These are phyloP conservation scores for Malurus elegans DNA, from an alignment of 2,113 vertebrate species.

Conservation along the genomic window DNA sequence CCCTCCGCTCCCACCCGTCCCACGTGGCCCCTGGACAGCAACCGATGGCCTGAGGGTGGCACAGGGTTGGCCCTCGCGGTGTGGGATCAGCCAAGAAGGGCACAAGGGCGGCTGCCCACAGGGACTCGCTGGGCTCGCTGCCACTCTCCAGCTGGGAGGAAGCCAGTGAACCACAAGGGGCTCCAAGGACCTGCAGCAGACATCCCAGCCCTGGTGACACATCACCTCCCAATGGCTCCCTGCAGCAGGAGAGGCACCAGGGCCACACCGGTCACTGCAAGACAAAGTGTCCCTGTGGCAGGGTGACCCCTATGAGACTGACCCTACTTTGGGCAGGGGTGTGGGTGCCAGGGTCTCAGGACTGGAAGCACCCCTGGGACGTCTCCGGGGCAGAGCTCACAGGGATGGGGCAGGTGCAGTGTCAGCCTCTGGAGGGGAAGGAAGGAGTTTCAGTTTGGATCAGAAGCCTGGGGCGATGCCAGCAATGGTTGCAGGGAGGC, in stretches of 20 bases:
- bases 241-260: background rate
- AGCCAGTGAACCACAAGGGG: rapidly evolving
- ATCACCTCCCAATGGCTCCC: background rate
- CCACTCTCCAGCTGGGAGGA: background rate
- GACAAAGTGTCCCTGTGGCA: rapidly evolving
- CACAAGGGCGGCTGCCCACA: rapidly evolving
- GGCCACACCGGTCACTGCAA: background rate
- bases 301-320: background rate
- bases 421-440: rapidly evolving
- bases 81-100: background rate
- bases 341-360: rapidly evolving
- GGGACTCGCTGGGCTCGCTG: background rate
- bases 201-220: background rate
- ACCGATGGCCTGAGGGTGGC: rapidly evolving
- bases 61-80: rapidly evolving
- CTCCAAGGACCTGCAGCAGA: rapidly evolving
- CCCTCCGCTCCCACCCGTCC: background rate
- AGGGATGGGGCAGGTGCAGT: background rate
- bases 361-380: background rate
- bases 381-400: too few relatives aligned
- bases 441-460: background rate
- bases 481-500: rapidly evolving
- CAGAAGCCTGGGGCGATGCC: background rate
- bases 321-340: background rate
- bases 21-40: rapidly evolving